phyloP scores from a whole-genome alignment of 2,888 invertebrate genomes.

The Parnassius apollo region DNA sequence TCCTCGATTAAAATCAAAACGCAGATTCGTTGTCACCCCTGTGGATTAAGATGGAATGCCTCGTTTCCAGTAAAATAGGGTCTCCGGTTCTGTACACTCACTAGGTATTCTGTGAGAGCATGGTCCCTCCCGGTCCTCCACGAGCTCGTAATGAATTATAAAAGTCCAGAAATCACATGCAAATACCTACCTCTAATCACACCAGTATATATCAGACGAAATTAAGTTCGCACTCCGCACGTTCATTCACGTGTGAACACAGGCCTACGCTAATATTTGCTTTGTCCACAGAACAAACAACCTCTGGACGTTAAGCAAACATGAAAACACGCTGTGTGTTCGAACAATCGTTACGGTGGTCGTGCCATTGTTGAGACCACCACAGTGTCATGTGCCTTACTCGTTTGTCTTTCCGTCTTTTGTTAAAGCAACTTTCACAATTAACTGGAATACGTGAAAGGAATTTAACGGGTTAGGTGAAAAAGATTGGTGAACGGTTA shows the following conservation, averaged over 20 bases:
- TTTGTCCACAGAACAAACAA: conserved; percentile 53
- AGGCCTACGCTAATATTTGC: conserved; percentile 40
- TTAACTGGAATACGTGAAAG: conserved; percentile 47
- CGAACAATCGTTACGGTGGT: conserved; percentile 54
- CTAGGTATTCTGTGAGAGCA: no score
- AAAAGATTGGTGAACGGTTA: conserved; percentile 8
- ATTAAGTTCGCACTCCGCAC: conserved; percentile 33
- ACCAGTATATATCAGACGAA: conserved; percentile 4
- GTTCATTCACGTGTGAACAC: conserved; percentile 31
- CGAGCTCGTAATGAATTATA: background rate
- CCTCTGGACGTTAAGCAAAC: conserved; percentile 59
- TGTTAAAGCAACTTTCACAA: conserved; percentile 74
- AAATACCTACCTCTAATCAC: conserved; percentile 1
- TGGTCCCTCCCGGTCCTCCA: background rate
- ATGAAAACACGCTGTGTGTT: conserved; percentile 58
- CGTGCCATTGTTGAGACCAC: conserved; percentile 55
- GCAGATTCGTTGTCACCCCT: no score
- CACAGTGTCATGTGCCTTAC: conserved; percentile 43
- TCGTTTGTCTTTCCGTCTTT: conserved; percentile 39
- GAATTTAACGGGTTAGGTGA: conserved; percentile 19
- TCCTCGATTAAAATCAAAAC: no score
- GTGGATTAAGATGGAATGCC: no score
- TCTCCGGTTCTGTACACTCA: background rate
- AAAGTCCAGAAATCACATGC: background rate
- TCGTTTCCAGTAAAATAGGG: no score